Evolutionary conservation across 2,888 invertebrate genomes (phyloP), one percentile per base, ranked within the genome.

Genomic region (Cheiracanthium punctorium): DNA sequence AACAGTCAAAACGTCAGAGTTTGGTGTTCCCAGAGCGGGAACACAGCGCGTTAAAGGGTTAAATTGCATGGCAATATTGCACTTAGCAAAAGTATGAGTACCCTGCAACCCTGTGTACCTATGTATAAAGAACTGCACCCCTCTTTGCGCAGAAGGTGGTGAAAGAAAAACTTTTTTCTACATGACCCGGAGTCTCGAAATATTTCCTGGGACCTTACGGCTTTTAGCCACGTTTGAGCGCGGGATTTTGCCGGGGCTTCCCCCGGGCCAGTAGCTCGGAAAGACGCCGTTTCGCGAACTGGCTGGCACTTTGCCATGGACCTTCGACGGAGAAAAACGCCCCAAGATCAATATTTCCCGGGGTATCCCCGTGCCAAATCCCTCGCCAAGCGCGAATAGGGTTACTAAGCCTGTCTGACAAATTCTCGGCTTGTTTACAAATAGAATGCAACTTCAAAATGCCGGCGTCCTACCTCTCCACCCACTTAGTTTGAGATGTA

Each of bases 341-440:
- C 24, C 32, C 29, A 37, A 58, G 73, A 84, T 84, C 84, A 67
- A 84, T 84, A 84, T 84, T 84, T 20, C 84, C 84, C 73, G 84
- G 84, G n/a, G 79, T n/a, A 30, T 29, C 12, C n/a, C 32, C 75
- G 75, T 70, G 81, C 81, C 82, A 75, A 32, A 30, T 29, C 20
- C 10, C 20, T 32, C 77, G 82, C 77, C 77, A 65, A 75, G 12
- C 58, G 58, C 20, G 1, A n/a, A n/a, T 5, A 67, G 79, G 79
- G 79, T 69, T 84, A 69, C 82, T 33, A n/a, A 28, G 32, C 33
- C 67, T 17, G 33, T 32, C 67, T 32, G 33, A 2, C 33, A 58
- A 58, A 17, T 24, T 58, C 24, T 24, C 58, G 58, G 58, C 58
- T 24, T 58, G 58, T 58, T 58, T 58, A 58, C 58, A 58, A 58